Base-by-base conservation (phyloP, 1,140 invertebrate species). In the Plutomurus gul region DNA sequence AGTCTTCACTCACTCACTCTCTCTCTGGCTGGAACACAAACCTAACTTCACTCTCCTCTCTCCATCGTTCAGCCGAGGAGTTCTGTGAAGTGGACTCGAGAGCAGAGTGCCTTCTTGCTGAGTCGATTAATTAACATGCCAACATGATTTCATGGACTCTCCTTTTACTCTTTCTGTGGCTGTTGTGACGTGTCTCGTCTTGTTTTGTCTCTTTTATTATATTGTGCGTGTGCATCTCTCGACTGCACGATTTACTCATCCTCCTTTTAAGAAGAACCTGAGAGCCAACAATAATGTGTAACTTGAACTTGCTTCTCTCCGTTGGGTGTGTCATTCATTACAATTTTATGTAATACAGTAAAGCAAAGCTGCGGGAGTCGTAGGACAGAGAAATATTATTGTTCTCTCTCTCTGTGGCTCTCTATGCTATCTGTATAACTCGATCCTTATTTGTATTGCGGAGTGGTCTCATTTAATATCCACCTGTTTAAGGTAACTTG, bases 81-180 rank as follows among this genome's bases (percentile, higher is more conserved):
- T 65, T 65, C 13, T 6, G 25, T 65, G 11, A 27, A 60, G 16
- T 60, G 51, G 11, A 22, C 25, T 51, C 47, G n/a, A n/a, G 56
- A 30, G 30, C 40, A 27, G 40, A 72, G 70, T 72, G 30, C 43
- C 73, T 75, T 49, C 73, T 75, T 49, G 75, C 46, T 56, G 75
- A 76, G 75, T 65, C 47, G 75, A 76, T 76, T 76, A 76, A 76
- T 76, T 76, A 76, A 76, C 75, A 56, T 76, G 75, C 75, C 75
- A 76, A 60, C 51, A 60, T 65, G 75, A 76, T 76, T 76, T 65
- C 51, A 76, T 40, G 51, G 10, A 40, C 47, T 56, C 33, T 40
- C 49, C 37, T 20, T 56, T 40, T 13, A 56, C 13, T 18, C 75
- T 60, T 36, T 37, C 51, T 36, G 13, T 8, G 25, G n/a, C n/a